Conservation (phyloP, 2,113 vertebrate species). For the Gallinago undulata region DNA sequence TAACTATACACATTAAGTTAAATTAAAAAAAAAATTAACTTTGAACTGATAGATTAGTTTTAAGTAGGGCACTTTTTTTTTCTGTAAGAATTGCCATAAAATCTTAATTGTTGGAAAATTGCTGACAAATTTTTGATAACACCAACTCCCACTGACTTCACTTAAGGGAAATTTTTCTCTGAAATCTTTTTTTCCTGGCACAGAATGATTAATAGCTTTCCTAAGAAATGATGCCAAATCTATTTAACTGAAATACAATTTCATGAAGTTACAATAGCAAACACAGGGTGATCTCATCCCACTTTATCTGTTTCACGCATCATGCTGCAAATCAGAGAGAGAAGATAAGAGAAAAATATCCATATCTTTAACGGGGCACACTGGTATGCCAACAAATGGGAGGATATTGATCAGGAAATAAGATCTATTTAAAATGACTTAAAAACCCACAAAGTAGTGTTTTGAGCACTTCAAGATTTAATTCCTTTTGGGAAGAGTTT, state of each 20-base stretch:
- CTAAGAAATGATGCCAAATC: conserved; percentile 45
- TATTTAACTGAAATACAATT: conserved; percentile 48
- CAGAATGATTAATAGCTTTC: conserved; percentile 41
- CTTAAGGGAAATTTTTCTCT: conserved; percentile 38
- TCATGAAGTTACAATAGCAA: conserved; percentile 18
- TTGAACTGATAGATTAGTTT: neutral
- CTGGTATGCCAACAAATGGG: neutral
- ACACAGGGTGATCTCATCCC: conserved; percentile 28
- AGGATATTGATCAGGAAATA: conserved; percentile 37
- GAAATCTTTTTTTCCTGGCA: conserved; percentile 38
- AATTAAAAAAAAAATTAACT: neutral
- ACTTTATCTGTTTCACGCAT: conserved; percentile 23
- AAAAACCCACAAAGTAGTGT: conserved; percentile 12
- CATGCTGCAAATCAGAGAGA: neutral
- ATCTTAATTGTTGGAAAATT: neutral
- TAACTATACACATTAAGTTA: neutral
- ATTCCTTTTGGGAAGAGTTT: conserved; percentile 7
- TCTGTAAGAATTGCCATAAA: neutral
- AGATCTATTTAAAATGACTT: neutral
- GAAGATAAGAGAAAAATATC: conserved; percentile 21
- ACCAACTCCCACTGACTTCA: conserved; percentile 26
- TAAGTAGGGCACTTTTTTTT: neutral
- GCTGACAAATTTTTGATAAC: conserved; percentile 32
- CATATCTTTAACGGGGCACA: neutral
- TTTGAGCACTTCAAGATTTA: conserved; percentile 35